Evolutionary conservation across 2,113 vertebrate genomes (phyloP).

Genomic region (Castor canadensis): DNA sequence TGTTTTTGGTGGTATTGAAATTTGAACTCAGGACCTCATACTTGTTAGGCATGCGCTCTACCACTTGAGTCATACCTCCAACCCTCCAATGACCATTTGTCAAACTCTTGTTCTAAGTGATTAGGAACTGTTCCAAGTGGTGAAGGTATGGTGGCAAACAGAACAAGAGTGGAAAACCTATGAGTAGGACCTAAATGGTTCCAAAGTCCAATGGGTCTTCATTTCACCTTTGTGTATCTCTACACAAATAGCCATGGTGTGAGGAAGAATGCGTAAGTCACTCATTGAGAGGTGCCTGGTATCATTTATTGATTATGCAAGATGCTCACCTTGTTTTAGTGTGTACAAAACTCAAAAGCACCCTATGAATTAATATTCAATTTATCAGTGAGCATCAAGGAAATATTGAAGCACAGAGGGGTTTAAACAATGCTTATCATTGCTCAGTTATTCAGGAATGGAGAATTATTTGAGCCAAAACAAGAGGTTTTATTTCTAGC

Average conservation of each 20-base stretch:
- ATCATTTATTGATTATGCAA: neutral
- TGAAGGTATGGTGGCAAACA: neutral
- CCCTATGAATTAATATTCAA: neutral
- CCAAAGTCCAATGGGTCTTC: neutral
- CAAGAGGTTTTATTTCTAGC: neutral
- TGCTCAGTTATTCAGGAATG: neutral
- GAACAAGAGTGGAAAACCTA: neutral
- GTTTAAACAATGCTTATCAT: neutral
- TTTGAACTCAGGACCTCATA: too few species aligned
- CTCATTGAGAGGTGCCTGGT: neutral
- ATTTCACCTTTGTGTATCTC: neutral
- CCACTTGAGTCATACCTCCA: too few species aligned
- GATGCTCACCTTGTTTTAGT: neutral
- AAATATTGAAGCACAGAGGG: neutral
- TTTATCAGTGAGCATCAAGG: neutral
- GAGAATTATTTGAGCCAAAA: neutral
- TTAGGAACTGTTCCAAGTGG: neutral
- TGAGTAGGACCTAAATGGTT: neutral
- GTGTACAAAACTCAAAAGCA: neutral
- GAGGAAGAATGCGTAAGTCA: neutral
- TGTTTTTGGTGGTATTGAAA: too few species aligned
- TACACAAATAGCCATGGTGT: neutral
- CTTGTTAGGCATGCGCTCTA: too few species aligned
- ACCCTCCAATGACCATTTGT: too few species aligned
- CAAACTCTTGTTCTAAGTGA: neutral